Conservation (phyloP, 92 coral and sea anemone species). For the Phenganax subtilis region DNA sequence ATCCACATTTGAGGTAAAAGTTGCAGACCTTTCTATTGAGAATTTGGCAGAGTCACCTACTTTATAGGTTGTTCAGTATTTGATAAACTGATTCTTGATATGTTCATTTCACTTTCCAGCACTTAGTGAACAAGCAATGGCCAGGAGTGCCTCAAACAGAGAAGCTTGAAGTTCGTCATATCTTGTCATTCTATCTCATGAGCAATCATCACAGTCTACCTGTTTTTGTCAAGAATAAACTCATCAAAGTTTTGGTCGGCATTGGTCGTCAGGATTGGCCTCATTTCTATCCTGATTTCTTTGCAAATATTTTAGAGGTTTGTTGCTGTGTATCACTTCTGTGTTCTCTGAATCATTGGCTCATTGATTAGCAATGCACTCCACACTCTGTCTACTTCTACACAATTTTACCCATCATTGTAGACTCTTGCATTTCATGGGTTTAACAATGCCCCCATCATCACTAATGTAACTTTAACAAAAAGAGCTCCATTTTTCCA, state of each 20-base stretch:
- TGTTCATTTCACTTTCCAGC: conserved; percentile 36
- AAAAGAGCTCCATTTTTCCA: no score
- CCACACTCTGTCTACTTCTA: no score
- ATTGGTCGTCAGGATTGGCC: conserved; percentile 97
- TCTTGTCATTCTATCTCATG: conserved; percentile 74
- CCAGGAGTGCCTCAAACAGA: conserved; percentile 77
- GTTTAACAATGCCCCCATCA: not conserved
- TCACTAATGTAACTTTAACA: not conserved
- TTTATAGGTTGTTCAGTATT: not conserved
- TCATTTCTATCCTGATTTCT: conserved; percentile 88
- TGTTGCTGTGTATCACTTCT: not conserved
- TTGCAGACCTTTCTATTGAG: not conserved
- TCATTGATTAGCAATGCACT: not conserved
- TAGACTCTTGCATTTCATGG: no score
- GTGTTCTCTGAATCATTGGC: not conserved
- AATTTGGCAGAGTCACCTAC: not conserved
- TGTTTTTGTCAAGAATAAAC: conserved; percentile 73
- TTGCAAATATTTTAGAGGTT: conserved; percentile 85
- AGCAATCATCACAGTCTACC: conserved; percentile 74
- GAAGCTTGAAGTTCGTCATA: conserved; percentile 73
- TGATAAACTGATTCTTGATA: not conserved
- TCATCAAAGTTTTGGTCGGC: conserved; percentile 84
- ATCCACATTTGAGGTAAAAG: conserved; percentile 92
- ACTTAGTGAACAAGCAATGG: conserved; percentile 91
- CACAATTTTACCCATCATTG: no score